Evolutionary conservation across 2,113 vertebrate species (phyloP).

Genomic region (Myotis yumanensis): DNA sequence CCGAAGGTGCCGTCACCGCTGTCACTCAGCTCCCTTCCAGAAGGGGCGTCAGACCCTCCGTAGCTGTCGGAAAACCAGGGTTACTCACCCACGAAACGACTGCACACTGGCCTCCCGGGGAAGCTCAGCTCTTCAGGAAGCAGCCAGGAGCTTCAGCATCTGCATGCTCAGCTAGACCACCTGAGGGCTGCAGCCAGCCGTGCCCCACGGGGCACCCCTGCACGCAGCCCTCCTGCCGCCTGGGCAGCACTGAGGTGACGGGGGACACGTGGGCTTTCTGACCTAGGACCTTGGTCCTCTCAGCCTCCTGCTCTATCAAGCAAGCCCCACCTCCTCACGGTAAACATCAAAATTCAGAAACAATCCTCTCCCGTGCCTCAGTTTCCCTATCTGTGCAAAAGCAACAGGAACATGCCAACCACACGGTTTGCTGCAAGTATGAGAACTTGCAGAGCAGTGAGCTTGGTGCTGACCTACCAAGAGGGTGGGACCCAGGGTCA

Average conservation of each 20-base stretch:
- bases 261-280: not conserved
- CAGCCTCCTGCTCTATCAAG: not conserved
- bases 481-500: not conserved
- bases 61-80: constrained; percentile 76
- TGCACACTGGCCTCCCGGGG: no score
- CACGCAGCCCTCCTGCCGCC: not conserved
- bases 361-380: not conserved
- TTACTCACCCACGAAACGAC: not conserved
- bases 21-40: constrained; percentile 95
- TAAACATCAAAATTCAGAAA: not conserved
- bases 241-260: accelerated
- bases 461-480: no score
- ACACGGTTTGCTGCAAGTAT: accelerated
- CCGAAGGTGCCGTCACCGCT: constrained; percentile 90
- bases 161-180: not conserved
- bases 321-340: not conserved
- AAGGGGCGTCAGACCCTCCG: constrained; percentile 90
- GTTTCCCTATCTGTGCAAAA: not conserved
- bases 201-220: not conserved
- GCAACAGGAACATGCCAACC: not conserved
- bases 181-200: not conserved
- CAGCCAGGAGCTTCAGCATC: not conserved
- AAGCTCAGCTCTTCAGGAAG: not conserved
- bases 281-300: not conserved
- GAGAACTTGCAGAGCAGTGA: not conserved